phyloP scores from a whole-genome alignment of 2,113 vertebrate genomes.

The Cebidichthys violaceus region DNA sequence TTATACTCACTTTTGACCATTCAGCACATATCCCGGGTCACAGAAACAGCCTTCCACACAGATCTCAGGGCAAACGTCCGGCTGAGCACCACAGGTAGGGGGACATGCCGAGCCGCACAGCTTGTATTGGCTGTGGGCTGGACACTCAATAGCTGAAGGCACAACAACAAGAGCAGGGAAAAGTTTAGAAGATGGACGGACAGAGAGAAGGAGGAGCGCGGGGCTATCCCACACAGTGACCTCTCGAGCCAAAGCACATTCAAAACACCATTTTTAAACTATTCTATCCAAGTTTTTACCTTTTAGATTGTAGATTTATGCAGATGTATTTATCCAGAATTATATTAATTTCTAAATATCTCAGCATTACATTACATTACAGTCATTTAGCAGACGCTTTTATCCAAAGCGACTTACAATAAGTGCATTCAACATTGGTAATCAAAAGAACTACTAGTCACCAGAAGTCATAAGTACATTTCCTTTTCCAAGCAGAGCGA shows the following conservation, averaged over 20 bases:
- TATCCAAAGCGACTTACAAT: too few species aligned
- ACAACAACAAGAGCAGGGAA: background rate
- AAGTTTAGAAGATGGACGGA: background rate
- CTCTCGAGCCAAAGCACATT: too few species aligned
- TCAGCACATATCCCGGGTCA: slow-evolving; percentile 36
- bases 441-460: too few species aligned
- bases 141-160: slow-evolving; percentile 19
- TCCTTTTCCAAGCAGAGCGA: too few species aligned
- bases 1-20: slow-evolving; percentile 28
- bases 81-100: slow-evolving; percentile 15
- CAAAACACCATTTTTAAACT: background rate
- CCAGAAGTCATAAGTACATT: too few species aligned
- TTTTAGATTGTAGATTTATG: background rate
- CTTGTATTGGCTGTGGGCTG: slow-evolving; percentile 32
- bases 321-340: background rate
- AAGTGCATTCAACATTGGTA: too few species aligned
- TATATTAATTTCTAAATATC: background rate
- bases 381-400: too few species aligned
- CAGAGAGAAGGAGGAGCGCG: background rate
- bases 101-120: slow-evolving; percentile 38
- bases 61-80: background rate
- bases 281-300: background rate
- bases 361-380: too few species aligned
- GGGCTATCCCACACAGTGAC: too few species aligned
- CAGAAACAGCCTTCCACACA: slow-evolving; percentile 51